Conservation (phyloP, 2,113 vertebrate species). For the Tragelaphus imberbis region DNA sequence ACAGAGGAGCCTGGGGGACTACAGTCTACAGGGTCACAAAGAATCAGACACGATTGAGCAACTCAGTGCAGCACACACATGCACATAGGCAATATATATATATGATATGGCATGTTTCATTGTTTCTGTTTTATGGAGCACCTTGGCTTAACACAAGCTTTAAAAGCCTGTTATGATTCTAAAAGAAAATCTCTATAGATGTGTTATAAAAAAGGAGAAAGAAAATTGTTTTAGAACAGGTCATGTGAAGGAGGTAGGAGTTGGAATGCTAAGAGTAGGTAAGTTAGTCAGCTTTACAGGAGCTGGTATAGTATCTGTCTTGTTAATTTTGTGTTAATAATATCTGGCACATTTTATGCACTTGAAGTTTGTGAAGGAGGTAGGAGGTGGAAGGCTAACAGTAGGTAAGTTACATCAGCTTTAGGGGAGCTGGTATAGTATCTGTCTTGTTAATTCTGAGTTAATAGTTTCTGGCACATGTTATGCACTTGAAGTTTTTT, state of each 20-base stretch:
- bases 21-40: background rate
- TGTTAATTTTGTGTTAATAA: background rate
- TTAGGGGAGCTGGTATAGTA: background rate
- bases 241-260: fast-evolving
- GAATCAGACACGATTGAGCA: background rate
- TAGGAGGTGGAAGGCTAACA: background rate
- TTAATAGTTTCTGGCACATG: background rate
- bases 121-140: background rate
- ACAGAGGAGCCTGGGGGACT: background rate
- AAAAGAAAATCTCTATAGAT: background rate
- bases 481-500: background rate
- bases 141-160: background rate
- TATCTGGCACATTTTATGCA: background rate
- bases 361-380: background rate
- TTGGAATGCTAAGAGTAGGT: background rate
- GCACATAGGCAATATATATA: background rate
- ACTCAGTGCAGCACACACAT: background rate
- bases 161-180: background rate
- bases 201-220: background rate
- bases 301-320: fast-evolving
- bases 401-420: background rate
- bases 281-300: background rate
- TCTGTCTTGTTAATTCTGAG: background rate
- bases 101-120: background rate
- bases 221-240: background rate